Evolutionary conservation across 2,888 invertebrate genomes (phyloP).

Genomic region (Epinotia bilunana): DNA sequence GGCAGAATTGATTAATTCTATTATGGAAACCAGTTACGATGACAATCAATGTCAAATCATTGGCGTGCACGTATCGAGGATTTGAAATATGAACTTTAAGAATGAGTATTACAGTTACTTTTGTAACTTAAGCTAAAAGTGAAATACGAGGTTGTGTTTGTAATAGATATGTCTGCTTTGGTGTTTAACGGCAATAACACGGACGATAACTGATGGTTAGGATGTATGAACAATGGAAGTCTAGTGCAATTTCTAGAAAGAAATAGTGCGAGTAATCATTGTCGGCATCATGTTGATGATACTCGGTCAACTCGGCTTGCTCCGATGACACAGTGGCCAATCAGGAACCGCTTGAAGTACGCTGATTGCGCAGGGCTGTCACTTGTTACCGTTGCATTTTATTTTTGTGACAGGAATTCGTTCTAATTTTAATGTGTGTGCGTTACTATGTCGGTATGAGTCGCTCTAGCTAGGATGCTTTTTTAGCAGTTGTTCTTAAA

Average conservation of each 20-base stretch:
- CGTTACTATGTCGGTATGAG: not conserved
- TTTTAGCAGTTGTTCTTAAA: too few species aligned
- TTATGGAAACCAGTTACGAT: conserved; percentile 31
- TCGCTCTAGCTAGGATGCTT: too few species aligned
- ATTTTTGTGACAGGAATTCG: too few species aligned
- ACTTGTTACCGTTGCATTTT: conserved; percentile 8
- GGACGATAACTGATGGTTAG: not conserved
- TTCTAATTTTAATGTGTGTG: not conserved
- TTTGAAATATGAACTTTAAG: conserved; percentile 4
- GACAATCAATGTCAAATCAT: conserved; percentile 24
- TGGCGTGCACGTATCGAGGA: not conserved
- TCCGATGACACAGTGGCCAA: conserved; percentile 72
- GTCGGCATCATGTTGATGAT: conserved; percentile 49
- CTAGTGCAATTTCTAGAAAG: conserved; percentile 8
- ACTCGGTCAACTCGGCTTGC: conserved; percentile 57
- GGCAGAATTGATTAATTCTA: conserved; percentile 35
- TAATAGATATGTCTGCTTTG: conserved; percentile 5
- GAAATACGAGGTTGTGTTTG: not conserved
- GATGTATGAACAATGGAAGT: not conserved
- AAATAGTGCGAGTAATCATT: conserved; percentile 31
- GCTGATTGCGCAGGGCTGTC: conserved; percentile 58
- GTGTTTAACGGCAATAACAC: not conserved
- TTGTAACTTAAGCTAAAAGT: not conserved
- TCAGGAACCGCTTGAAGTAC: conserved; percentile 56
- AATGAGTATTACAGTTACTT: not conserved